phyloP scores from a whole-genome alignment of 2,113 vertebrate genomes.

The Aldabrachelys gigantea region DNA sequence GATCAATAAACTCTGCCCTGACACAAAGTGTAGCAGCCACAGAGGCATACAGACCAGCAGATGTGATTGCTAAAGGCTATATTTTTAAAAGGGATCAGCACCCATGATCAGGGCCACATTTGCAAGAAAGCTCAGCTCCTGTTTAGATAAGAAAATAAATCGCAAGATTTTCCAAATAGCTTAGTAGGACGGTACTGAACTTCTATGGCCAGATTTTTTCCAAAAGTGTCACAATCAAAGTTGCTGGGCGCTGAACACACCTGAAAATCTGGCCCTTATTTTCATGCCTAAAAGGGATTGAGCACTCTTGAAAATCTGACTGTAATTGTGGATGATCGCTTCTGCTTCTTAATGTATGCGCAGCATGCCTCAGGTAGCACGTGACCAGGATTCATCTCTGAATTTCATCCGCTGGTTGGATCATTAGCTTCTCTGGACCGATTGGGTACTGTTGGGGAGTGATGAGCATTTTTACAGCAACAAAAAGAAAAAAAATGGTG shows the following conservation, averaged over 20 bases:
- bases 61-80: neutral
- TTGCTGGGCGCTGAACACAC: neutral
- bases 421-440: too few species aligned
- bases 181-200: neutral
- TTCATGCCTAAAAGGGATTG: neutral
- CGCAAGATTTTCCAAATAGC: neutral
- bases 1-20: neutral
- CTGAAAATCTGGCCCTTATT: neutral
- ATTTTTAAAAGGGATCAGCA: neutral
- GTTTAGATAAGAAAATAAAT: neutral
- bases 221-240: neutral
- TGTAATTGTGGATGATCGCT: neutral
- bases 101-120: fast-evolving
- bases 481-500: neutral
- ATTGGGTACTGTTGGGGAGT: too few species aligned
- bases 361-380: too few species aligned
- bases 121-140: neutral
- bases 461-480: neutral
- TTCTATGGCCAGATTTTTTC: neutral
- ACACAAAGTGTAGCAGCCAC: neutral
- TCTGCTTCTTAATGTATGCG: neutral
- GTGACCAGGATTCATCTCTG: too few species aligned
- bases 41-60: neutral
- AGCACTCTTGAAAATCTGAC: neutral
- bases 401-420: too few species aligned